A percentile compares a stretch with the other conserved stretches of the same genome.
These are phyloP conservation scores for Hirundichthys speculiger DNA, from an alignment of 2,113 vertebrate species.

Conservation along the genomic window DNA sequence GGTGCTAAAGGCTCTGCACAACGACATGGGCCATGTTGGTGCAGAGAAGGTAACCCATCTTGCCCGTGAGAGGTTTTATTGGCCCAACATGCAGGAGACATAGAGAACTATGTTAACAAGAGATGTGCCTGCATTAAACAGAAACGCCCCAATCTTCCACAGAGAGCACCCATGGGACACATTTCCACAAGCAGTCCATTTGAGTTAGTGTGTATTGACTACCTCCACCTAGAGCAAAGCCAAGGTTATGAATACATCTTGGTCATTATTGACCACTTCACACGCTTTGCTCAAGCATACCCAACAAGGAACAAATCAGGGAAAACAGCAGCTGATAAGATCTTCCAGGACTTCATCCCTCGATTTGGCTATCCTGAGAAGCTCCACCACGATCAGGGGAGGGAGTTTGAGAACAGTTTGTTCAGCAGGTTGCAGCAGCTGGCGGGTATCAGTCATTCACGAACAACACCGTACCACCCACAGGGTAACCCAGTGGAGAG, in stretches of 20 bases:
- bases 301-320: neutral
- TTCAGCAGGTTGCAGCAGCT: neutral
- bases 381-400: neutral
- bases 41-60: neutral
- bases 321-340: neutral
- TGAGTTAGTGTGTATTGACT: neutral
- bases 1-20: neutral
- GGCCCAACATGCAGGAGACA: neutral
- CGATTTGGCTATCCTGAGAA: neutral
- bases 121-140: neutral
- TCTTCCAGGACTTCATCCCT: neutral
- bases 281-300: neutral
- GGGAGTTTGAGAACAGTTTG: neutral
- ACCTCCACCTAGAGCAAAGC: neutral
- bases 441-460: neutral
- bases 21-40: neutral
- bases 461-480: neutral
- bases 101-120: neutral
- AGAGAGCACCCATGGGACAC: neutral
- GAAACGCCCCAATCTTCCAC: neutral
- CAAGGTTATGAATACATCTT: constrained; percentile 13
- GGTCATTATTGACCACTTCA: neutral
- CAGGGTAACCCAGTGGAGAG: neutral
- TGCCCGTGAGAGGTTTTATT: neutral
- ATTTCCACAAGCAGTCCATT: neutral